These are phyloP conservation scores for Rhinophrynus dorsalis DNA, from an alignment of 2,797 vertebrate genomes.

Conservation along the genomic window DNA sequence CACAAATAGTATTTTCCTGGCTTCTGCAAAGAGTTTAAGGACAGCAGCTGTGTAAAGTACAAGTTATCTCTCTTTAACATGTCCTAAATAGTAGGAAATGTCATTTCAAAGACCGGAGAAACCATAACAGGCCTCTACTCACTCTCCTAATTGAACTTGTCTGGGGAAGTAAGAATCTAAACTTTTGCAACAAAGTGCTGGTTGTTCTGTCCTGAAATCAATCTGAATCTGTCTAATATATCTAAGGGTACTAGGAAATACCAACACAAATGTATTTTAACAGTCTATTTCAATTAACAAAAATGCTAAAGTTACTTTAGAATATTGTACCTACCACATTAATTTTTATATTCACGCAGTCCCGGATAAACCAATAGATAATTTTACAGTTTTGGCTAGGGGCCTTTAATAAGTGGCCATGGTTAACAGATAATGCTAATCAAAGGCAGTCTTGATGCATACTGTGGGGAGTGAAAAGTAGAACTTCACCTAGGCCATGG, in stretches of 20 bases:
- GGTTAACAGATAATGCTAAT: too few species aligned
- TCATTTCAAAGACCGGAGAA: conserved; percentile 21
- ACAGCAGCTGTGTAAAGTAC: conserved; percentile 40
- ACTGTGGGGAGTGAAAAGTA: too few species aligned
- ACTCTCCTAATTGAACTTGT: conserved; percentile 32
- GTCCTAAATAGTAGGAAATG: conserved; percentile 21
- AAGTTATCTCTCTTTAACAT: conserved; percentile 36
- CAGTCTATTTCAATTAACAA: background rate
- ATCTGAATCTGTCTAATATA: conserved; percentile 2
- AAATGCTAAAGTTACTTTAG: background rate
- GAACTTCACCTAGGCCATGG: too few species aligned
- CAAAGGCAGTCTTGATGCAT: too few species aligned
- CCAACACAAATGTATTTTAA: background rate
- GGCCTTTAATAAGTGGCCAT: too few species aligned
- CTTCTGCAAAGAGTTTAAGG: conserved; percentile 34
- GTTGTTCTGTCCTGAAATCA: conserved; percentile 19
- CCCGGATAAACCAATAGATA: too few species aligned
- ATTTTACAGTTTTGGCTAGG: too few species aligned
- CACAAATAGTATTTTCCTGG: conserved; percentile 37
- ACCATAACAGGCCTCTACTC: conserved; percentile 15
- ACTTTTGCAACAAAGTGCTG: conserved; percentile 11
- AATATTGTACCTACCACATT: background rate
- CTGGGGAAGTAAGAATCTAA: conserved; percentile 17
- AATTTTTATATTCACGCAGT: too few species aligned
- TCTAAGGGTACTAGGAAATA: conserved; percentile 1